Evolutionary conservation across 1,140 invertebrate species (phyloP), one percentile per base, ranked within the genome.

Genomic region (Camponotus pennsylvanicus): DNA sequence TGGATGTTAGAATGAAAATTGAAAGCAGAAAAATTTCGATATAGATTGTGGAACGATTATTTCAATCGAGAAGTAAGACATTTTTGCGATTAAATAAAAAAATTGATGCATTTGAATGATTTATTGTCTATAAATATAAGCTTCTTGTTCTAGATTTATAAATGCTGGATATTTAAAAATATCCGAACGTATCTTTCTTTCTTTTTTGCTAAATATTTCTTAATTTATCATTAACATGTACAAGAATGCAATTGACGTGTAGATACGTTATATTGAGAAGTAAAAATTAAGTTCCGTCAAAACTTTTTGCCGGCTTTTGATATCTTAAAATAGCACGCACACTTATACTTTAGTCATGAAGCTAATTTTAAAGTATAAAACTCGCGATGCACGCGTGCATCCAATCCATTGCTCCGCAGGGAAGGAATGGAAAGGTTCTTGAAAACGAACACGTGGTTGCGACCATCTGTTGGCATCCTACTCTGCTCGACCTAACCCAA

Each of bases 401-500:
- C 79, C 87, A 91, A 90, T 89, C 69, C 9, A 86, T 64, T 79
- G 85, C 82, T 73, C 71, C 86, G 21, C 34, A 18, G 63, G 59
- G 45, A 85, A 90, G 83, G 87, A 88, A 86, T 49, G 70, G 88
- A 71, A 89, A 87, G 90, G 89, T 92, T 91, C 89, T 93, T 92
- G 92, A 93, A 92, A 90, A 85, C 86, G 66, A 92, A 93, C 93
- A 94, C 92, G 93, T 94, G 93, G 92, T 93, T 86, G 66, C 88
- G 88, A 94, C 92, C 93, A 94, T 94, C 93, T 94, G 93, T 94
- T 94, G 89, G 90, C 88, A 90, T 92, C 79, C 86, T 89, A 71
- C 80, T 86, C 70, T 70, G 27, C 61, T 70, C 79, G 49, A 79
- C 52, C 76, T 61, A 86, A 77, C 78, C 32, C 86, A 69, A 89